Evolutionary conservation across 2,888 invertebrate genomes (phyloP).

Genomic region (Corbicula japonica): DNA sequence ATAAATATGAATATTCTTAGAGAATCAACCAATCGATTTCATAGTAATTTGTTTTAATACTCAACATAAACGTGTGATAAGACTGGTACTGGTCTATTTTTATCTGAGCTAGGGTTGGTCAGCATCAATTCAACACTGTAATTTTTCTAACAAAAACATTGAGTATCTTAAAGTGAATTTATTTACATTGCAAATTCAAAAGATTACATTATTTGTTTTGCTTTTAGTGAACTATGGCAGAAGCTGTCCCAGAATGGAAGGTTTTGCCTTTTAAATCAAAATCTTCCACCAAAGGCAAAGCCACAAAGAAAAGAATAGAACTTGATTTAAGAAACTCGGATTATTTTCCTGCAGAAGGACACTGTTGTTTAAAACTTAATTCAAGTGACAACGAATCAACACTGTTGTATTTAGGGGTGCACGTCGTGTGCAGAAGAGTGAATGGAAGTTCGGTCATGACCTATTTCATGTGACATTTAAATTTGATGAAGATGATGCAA

Average conservation of each 20-base stretch:
- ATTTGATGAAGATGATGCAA: constrained; percentile 18
- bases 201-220: no score
- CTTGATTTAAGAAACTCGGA: constrained; percentile 18
- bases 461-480: constrained; percentile 19
- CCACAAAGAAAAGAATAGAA: constrained; percentile 26
- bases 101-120: no score
- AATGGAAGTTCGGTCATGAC: constrained; percentile 28
- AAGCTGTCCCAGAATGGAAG: constrained; percentile 3
- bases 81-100: no score
- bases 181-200: no score
- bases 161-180: no score
- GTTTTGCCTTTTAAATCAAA: constrained; percentile 35
- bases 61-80: no score
- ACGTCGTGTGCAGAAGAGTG: constrained; percentile 6
- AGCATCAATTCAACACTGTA: no score
- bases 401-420: constrained; percentile 34
- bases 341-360: constrained; percentile 31
- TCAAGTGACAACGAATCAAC: constrained; percentile 1
- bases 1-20: no score
- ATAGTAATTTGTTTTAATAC: no score
- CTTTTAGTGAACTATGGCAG: constrained; percentile 12
- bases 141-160: no score
- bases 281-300: constrained; percentile 18
- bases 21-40: no score
- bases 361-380: constrained; percentile 14